These are phyloP conservation scores for Drosophila aff. DNA, from an alignment of 1,140 invertebrate species.

Conservation along the genomic window DNA sequence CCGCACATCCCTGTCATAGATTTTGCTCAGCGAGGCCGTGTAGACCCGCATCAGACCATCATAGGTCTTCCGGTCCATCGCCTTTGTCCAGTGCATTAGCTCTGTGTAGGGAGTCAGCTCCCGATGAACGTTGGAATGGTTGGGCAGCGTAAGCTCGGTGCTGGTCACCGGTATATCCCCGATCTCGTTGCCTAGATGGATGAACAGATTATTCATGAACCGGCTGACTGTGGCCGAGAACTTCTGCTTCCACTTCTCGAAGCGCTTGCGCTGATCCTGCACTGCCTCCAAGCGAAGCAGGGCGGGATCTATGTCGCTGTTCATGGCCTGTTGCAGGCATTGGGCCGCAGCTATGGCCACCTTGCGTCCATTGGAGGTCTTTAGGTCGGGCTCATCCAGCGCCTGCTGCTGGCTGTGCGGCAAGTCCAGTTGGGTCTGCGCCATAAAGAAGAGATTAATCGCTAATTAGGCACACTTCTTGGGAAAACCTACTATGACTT, in stretches of 20 bases:
- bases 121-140: constrained; percentile 91
- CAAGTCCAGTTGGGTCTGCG: constrained; percentile 91
- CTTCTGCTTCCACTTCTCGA: constrained; percentile 93
- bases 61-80: constrained; percentile 93
- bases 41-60: constrained; percentile 92
- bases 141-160: constrained; percentile 90
- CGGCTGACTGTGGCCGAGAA: constrained; percentile 93
- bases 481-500: constrained; percentile 89
- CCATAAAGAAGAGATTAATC: background rate
- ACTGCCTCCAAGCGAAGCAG: constrained; percentile 91
- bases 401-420: constrained; percentile 89
- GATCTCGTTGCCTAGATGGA: constrained; percentile 91
- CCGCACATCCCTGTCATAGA: constrained; percentile 94
- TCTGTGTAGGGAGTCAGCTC: constrained; percentile 94
- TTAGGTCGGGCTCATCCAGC: constrained; percentile 91
- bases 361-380: constrained; percentile 90
- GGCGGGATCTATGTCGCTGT: constrained; percentile 88
- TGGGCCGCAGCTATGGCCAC: constrained; percentile 92
- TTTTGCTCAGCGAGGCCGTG: constrained; percentile 90
- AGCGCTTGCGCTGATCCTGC: constrained; percentile 94
- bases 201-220: constrained; percentile 97
- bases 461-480: background rate
- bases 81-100: constrained; percentile 95
- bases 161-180: constrained; percentile 81
- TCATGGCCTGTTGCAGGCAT: constrained; percentile 92